Evolutionary conservation across 2,113 vertebrate species (phyloP), one percentile per base, ranked within the genome.

Genomic region (Danionella cerebrum): DNA sequence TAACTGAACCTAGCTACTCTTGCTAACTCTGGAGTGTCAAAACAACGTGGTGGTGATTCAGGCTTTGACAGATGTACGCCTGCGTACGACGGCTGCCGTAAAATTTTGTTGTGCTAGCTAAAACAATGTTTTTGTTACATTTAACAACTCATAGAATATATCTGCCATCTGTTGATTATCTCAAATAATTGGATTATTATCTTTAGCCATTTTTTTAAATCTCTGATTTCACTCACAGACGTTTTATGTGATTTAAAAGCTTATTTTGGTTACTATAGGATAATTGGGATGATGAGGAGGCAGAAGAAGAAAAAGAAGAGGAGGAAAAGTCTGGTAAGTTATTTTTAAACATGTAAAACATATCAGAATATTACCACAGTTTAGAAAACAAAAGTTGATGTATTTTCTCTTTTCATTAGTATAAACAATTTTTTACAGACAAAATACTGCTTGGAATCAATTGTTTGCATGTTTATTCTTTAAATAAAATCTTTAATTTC

Each of bases 201-300:
- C n/a, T n/a, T n/a, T n/a, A n/a, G n/a, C n/a, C n/a, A n/a, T n/a
- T n/a, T n/a, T n/a, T n/a, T n/a, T n/a, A n/a, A n/a, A n/a, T n/a
- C n/a, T n/a, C n/a, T n/a, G n/a, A n/a, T n/a, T n/a, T n/a, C n/a
- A n/a, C n/a, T n/a, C n/a, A n/a, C n/a, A n/a, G n/a, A n/a, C n/a
- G n/a, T n/a, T n/a, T n/a, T n/a, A n/a, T n/a, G n/a, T n/a, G n/a
- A 2, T 3, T 35, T 19, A 4, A 54, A 35, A 33, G 18, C 9
- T 5, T 6, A 19, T 25, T 1, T 52, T 18, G 13, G 21, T 11
- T 18, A 33, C 9, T 80, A 64, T 69, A 99, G 96, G 95, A 99
- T 78, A 99, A 99, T 78, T 99, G 96, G 96, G 96, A 98, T 82
- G 96, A 99, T 76, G 93, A 95, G 67, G 78, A 90, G 70, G 86